Evolutionary conservation across 2,113 vertebrate genomes (phyloP).

Genomic region (Notarius lentiginosus): DNA sequence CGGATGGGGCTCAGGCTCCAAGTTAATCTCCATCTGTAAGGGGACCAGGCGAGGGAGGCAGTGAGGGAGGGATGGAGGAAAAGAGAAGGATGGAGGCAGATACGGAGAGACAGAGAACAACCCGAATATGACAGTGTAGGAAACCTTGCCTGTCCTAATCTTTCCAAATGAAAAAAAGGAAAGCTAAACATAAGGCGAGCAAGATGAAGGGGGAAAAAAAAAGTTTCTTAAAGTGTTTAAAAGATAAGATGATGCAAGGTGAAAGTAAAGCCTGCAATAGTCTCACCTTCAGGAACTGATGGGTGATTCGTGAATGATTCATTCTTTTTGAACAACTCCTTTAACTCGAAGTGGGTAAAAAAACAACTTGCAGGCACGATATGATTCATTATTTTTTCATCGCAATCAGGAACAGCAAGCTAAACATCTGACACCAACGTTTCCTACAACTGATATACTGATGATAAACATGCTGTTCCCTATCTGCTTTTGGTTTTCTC

Average conservation of each 20-base stretch:
- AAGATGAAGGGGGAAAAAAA: not conserved
- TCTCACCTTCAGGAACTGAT: not conserved
- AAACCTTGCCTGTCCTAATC: slow-evolving; percentile 21
- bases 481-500: not conserved
- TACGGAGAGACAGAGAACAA: slow-evolving; percentile 43
- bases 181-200: not conserved
- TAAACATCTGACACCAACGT: not conserved
- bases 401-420: not conserved
- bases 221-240: not conserved
- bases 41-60: slow-evolving; percentile 39
- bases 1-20: slow-evolving; percentile 72
- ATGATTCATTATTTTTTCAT: not conserved
- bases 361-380: not conserved
- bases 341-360: not conserved
- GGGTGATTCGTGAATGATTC: not conserved
- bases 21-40: slow-evolving; percentile 81
- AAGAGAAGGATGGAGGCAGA: slow-evolving; percentile 59
- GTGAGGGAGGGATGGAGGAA: slow-evolving; percentile 21
- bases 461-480: not conserved
- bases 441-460: not conserved
- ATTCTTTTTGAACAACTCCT: not conserved
- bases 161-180: not conserved
- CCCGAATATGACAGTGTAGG: slow-evolving; percentile 17
- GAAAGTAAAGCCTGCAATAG: not conserved
- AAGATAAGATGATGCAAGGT: slow-evolving; percentile 8